Base-by-base conservation (phyloP, 2,888 invertebrate species). In the Orthosia gracilis region DNA sequence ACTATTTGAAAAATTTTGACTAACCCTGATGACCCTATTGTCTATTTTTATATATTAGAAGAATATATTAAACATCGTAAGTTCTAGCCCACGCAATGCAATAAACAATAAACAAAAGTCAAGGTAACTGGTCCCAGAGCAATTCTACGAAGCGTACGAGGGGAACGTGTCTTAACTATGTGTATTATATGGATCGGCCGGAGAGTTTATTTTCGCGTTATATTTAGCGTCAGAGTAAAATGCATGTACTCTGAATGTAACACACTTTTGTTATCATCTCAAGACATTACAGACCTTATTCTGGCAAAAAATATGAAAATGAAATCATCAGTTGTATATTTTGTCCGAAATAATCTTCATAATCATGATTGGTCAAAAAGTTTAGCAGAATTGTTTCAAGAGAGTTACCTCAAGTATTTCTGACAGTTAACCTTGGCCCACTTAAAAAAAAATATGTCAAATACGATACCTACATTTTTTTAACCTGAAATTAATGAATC, bases 41-140 rank as follows among this genome's bases (percentile, higher is more conserved):
- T 89, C 89, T 92, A 90, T 90, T 88, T 91, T 87, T 89, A 87
- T 89, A 85, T 64, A 64, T 79, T 45, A 73, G 26, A 71, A 71
- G 75, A 84, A 75, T 85, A 81, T 83, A 83, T 76, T 78, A 78
- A 70, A 85, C 81, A 83, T 76, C 83, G 85, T 80, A 81, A 82
- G 76, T 80, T 79, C 76, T 80, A 73, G 66, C 91, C 90, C 87
- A 92, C 92, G 88, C 91, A 75, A 82, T 88, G 89, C 89, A 89
- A 90, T 90, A 91, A 91, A 88, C 89, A 88, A 90, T 91, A 91
- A 90, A 91, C 90, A 89, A 91, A 89, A 90, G 87, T 89, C 88
- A 89, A 90, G 90, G 91, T 86, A 87, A 84, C 87, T 87, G 85
- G 83, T 88, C 89, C 84, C 83, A 72, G 85, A 86, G 83, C 81